Percentiles rank a stretch among this genome's conserved stretches.
Conservation (phyloP, 2,888 invertebrate genomes). For the Cotesia congregata region DNA sequence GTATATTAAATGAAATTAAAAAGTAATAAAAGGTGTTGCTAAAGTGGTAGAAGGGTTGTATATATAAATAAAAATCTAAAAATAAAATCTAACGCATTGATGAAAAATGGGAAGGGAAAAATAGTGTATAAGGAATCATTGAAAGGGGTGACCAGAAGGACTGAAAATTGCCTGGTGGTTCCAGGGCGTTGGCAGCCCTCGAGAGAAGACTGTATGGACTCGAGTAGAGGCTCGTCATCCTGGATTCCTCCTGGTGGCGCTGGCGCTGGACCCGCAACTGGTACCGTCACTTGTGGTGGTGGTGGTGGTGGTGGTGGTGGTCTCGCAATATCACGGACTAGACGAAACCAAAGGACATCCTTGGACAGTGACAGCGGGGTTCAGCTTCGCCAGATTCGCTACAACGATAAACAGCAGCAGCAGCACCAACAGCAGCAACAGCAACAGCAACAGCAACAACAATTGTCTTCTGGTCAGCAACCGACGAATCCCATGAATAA, state of each 20-base stretch:
- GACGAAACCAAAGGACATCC: slow-evolving; percentile 42
- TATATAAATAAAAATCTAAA: slow-evolving; percentile 44
- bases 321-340: slow-evolving; percentile 58
- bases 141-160: slow-evolving; percentile 66
- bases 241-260: slow-evolving; percentile 48
- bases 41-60: slow-evolving; percentile 23
- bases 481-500: slow-evolving; percentile 57
- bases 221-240: slow-evolving; percentile 60
- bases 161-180: slow-evolving; percentile 71
- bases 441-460: slow-evolving; percentile 35
- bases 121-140: slow-evolving; percentile 69
- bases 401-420: slow-evolving; percentile 49
- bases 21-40: slow-evolving; percentile 34
- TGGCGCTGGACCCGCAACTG: neutral
- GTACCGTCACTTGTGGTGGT: neutral
- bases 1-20: slow-evolving; percentile 22
- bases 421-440: slow-evolving; percentile 33
- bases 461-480: slow-evolving; percentile 28
- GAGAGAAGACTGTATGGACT: slow-evolving; percentile 68
- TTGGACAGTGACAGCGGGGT: slow-evolving; percentile 40
- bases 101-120: slow-evolving; percentile 44
- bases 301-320: neutral
- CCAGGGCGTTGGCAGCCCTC: slow-evolving; percentile 71
- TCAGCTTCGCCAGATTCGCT: slow-evolving; percentile 55
- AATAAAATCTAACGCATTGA: slow-evolving; percentile 41